These are phyloP conservation scores for Mythimna loreyi DNA, from an alignment of 2,888 invertebrate species.

Conservation along the genomic window DNA sequence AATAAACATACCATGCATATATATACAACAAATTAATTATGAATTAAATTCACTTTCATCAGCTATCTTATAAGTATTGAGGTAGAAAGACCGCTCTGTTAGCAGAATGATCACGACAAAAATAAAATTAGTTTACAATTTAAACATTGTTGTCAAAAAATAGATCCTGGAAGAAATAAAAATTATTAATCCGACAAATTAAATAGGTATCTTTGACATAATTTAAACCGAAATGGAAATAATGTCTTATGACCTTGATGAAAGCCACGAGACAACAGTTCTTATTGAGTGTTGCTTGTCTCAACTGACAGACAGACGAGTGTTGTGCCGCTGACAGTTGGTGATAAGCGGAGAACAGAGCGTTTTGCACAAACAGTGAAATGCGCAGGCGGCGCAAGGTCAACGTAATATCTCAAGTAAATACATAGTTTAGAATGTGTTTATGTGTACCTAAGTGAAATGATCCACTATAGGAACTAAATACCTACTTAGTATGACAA, in stretches of 20 bases:
- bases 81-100: too few relatives aligned
- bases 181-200: neutral
- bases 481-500: neutral
- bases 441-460: neutral
- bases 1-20: too few relatives aligned
- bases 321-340: slow-evolving; percentile 16
- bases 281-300: slow-evolving; percentile 1
- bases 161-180: too few relatives aligned
- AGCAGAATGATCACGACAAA: too few relatives aligned
- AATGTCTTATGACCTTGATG: neutral
- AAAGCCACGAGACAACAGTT: slow-evolving; percentile 4
- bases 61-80: too few relatives aligned
- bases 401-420: neutral
- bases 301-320: slow-evolving; percentile 19
- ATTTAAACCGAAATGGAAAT: neutral
- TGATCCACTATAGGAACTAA: neutral
- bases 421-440: neutral
- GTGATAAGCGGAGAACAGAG: slow-evolving; percentile 8
- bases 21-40: too few relatives aligned
- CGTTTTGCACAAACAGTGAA: slow-evolving; percentile 23
- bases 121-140: too few relatives aligned
- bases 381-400: neutral
- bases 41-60: too few relatives aligned
- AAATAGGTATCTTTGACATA: neutral
- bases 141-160: neutral